phyloP scores from a whole-genome alignment of 37 sponge, comb jelly and placozoan species.

The Crambe crambe region DNA sequence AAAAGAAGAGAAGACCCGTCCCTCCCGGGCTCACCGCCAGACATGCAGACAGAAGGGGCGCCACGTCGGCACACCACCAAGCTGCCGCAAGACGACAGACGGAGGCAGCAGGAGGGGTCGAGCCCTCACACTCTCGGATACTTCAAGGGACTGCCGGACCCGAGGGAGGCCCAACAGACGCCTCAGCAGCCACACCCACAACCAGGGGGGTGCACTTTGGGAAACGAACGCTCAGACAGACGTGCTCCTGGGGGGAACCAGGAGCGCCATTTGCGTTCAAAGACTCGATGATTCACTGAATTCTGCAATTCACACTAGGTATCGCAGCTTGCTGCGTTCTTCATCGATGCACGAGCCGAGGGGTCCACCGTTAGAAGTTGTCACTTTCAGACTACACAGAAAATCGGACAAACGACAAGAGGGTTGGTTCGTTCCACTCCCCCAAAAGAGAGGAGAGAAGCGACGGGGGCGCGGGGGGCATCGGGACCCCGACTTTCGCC shows the following conservation, averaged over 20 bases:
- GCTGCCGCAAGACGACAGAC: too few species aligned
- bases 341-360: conserved; percentile 90
- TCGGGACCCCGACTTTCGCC: conserved; percentile 20
- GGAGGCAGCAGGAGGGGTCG: too few species aligned
- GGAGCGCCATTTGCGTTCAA: conserved; percentile 89
- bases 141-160: conserved; percentile 9
- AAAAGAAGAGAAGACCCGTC: too few species aligned
- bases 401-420: not conserved
- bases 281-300: conserved; percentile 94
- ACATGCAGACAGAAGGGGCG: too few species aligned
- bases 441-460: conserved; percentile 6
- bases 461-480: conserved; percentile 31
- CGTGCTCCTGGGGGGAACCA: conserved; percentile 45
- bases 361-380: conserved; percentile 91
- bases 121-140: not conserved
- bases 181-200: conserved; percentile 7
- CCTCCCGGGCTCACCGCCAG: too few species aligned
- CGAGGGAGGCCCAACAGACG: not conserved
- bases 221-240: conserved; percentile 82
- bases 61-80: too few species aligned
- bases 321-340: conserved; percentile 89
- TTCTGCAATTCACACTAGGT: conserved; percentile 93
- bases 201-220: not conserved
- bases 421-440: not conserved
- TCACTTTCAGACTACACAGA: conserved; percentile 11